Conservation (phyloP, 1,140 invertebrate species). For the Leptopilina boulardi region DNA sequence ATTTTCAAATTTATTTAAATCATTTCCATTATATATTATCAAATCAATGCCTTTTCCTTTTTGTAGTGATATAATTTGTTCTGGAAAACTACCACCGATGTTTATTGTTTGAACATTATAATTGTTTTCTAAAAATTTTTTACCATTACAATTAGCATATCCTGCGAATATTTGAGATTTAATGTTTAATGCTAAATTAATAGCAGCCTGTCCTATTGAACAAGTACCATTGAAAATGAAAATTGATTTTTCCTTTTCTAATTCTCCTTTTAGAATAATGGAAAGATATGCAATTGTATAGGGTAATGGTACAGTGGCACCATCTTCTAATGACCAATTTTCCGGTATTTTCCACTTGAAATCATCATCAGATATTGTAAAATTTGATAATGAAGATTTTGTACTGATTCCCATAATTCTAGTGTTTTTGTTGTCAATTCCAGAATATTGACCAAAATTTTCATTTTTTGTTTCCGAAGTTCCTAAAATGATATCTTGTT, state of each 20-base stretch:
- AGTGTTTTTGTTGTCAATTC: conserved; percentile 73
- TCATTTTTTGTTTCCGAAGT: conserved; percentile 82
- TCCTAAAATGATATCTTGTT: conserved; percentile 83
- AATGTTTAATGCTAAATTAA: conserved; percentile 79
- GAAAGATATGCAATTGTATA: conserved; percentile 90
- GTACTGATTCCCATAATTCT: conserved; percentile 83
- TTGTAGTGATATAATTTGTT: conserved; percentile 76
- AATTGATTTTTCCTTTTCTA: conserved; percentile 77
- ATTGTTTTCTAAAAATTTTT: conserved; percentile 82
- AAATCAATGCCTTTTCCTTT: conserved; percentile 82
- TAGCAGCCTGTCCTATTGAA: conserved; percentile 86
- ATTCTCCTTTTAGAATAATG: conserved; percentile 81
- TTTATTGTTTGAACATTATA: conserved; percentile 80
- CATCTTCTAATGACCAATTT: conserved; percentile 78
- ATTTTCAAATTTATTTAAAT: no score
- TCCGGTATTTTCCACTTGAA: conserved; percentile 87
- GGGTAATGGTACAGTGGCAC: conserved; percentile 77
- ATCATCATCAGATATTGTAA: conserved; percentile 84
- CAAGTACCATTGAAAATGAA: conserved; percentile 83
- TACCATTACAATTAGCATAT: conserved; percentile 85
- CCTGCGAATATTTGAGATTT: conserved; percentile 81
- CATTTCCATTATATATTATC: conserved; percentile 74
- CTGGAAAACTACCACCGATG: conserved; percentile 61
- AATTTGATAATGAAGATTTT: conserved; percentile 90
- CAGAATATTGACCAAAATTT: conserved; percentile 83